These are phyloP conservation scores for Electrona antarctica DNA, from an alignment of 2,113 vertebrate genomes.

Conservation along the genomic window DNA sequence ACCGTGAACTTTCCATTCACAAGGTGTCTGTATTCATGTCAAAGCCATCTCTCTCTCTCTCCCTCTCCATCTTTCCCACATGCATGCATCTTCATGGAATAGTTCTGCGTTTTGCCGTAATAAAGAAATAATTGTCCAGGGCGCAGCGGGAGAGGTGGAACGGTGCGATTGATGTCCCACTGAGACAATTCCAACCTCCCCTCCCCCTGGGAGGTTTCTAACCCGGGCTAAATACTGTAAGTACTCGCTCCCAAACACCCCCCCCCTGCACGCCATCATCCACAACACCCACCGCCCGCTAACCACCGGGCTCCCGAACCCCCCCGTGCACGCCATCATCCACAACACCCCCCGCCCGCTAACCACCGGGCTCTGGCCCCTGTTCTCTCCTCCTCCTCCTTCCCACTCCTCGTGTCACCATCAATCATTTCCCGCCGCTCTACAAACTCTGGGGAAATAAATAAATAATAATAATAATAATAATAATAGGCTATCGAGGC, in stretches of 20 bases:
- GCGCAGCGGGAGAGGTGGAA: slow-evolving; percentile 54
- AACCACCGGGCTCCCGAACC: slow-evolving; percentile 32
- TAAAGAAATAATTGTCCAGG: slow-evolving; percentile 75
- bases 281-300: not conserved
- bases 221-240: slow-evolving; percentile 54
- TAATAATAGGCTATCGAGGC: slow-evolving; percentile 5
- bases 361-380: slow-evolving; percentile 27
- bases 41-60: slow-evolving; percentile 47
- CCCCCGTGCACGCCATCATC: not conserved
- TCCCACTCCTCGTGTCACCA: slow-evolving; percentile 35
- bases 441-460: slow-evolving; percentile 34
- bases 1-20: slow-evolving; percentile 55
- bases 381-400: slow-evolving; percentile 40
- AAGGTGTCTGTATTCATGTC: slow-evolving; percentile 40
- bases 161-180: slow-evolving; percentile 71
- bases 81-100: slow-evolving; percentile 54
- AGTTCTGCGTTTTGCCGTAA: slow-evolving; percentile 69
- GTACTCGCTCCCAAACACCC: slow-evolving; percentile 35
- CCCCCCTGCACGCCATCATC: not conserved
- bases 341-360: not conserved
- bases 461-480: slow-evolving; percentile 42
- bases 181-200: slow-evolving; percentile 54
- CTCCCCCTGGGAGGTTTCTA: slow-evolving; percentile 46
- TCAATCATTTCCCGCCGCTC: slow-evolving; percentile 65
- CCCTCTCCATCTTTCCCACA: slow-evolving; percentile 16